Base-by-base conservation (phyloP, 2,888 invertebrate genomes). In the Lepidocyrtoides sp. region DNA sequence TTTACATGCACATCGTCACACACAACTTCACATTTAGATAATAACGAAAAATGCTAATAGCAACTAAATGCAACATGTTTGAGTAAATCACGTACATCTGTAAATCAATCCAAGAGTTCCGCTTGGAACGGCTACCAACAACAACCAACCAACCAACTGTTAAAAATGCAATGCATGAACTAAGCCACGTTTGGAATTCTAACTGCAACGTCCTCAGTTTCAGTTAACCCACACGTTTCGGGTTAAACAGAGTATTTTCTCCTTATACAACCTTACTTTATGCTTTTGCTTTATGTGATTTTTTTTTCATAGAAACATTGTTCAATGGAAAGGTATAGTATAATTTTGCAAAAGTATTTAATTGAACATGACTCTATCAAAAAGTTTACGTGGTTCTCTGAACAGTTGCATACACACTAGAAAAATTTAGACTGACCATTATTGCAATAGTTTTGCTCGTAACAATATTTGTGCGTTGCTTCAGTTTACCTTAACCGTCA, bases 61-160 rank as follows among this genome's bases (percentile, higher is more conserved):
- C 81, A 81, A 82, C 57, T 82, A 41, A 83, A 66, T 66, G 81
- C 83, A 63, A 44, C 72, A 54, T n/a, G 26, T 77, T 77, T 77
- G 44, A 48, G 86, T 77, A 79, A 77, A 63, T 60, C 86, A 87
- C 86, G 86, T 79, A 79, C 60, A 60, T 36, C 77, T 26, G 79
- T 87, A 87, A 87, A 87, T 87, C 66, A 87, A 87, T 63, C 77
- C 63, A 54, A 81, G 57, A 36, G n/a, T 36, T 36, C 29, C 32
- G 14, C n/a, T 72, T 72, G 41, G 69, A 72, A 41, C 36, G 41
- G 69, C 69, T 36, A 72, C 69, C 8, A 51, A 51, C n/a, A 44
- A 1, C 14, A n/a, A 51, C 14, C 14, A 14, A 2, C n/a, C n/a
- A 51, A n/a, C n/a, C n/a, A n/a, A n/a, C n/a, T n/a, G n/a, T n/a